Conservation (phyloP, 2,113 vertebrate genomes). For the Condylura cristata region DNA sequence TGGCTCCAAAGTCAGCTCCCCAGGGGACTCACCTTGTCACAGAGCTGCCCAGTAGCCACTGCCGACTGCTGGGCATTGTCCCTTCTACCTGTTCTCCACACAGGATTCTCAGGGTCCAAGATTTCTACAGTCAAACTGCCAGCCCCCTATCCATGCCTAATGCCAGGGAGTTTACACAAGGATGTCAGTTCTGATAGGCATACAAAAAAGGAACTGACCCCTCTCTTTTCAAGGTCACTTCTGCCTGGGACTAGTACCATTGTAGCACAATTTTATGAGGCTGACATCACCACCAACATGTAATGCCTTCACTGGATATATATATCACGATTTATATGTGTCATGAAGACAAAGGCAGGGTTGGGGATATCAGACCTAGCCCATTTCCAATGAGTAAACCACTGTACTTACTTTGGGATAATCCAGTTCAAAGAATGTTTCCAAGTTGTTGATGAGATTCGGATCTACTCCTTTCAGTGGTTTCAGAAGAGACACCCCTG, state of each 20-base stretch:
- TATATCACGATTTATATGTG: not conserved
- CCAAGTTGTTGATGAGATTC: conserved; percentile 96
- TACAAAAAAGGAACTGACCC: not conserved
- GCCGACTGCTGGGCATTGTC: not conserved
- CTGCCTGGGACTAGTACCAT: not conserved
- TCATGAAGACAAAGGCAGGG: no score
- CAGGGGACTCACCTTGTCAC: not conserved
- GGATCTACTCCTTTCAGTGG: conserved; percentile 96
- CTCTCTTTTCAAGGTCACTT: not conserved
- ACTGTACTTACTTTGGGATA: conserved; percentile 91
- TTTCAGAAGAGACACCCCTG: conserved; percentile 96
- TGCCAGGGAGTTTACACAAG: not conserved
- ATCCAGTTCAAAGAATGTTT: conserved; percentile 98
- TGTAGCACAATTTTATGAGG: not conserved
- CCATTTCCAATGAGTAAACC: not conserved
- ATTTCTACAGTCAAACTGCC: not conserved
- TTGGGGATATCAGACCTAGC: no score
- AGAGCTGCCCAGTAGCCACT: no score
- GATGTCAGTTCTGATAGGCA: not conserved
- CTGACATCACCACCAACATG: not conserved
- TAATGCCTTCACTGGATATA: not conserved
- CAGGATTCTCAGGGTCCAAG: not conserved
- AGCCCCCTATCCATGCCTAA: not conserved
- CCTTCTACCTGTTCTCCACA: not conserved
- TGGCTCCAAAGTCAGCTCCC: not conserved